A percentile compares a stretch with the other conserved stretches of the same genome.
These are phyloP conservation scores for Hanleya hanleyi DNA, from an alignment of 2,888 invertebrate species.

Conservation along the genomic window DNA sequence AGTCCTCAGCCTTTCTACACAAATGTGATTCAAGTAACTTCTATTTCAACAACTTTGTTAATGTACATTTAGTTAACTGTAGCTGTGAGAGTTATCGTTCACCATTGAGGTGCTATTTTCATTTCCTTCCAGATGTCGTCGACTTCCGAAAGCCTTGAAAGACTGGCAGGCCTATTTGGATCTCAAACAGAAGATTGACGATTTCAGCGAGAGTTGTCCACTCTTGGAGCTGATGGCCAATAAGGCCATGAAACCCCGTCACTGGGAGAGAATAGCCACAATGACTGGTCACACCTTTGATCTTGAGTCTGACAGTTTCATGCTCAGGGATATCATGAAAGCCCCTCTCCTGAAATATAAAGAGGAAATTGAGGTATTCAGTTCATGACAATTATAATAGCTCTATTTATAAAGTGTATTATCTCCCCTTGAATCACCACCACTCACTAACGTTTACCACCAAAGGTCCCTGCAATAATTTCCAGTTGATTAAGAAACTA, in stretches of 20 bases:
- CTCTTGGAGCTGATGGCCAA: slow-evolving; percentile 90
- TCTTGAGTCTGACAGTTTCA: slow-evolving; percentile 86
- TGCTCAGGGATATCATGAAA: slow-evolving; percentile 86
- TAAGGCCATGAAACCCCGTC: slow-evolving; percentile 87
- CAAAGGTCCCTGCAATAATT: too few relatives aligned
- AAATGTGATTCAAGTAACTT: too few relatives aligned
- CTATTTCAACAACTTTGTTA: too few relatives aligned
- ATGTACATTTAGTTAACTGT: too few relatives aligned
- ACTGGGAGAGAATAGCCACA: slow-evolving; percentile 81
- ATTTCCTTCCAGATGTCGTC: slow-evolving; percentile 81
- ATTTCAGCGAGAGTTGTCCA: slow-evolving; percentile 91
- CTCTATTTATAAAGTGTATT: too few relatives aligned
- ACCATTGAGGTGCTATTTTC: background rate
- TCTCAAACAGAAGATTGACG: slow-evolving; percentile 90
- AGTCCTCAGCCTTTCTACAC: too few relatives aligned
- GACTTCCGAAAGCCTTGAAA: slow-evolving; percentile 87
- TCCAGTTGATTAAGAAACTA: too few relatives aligned
- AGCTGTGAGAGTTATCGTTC: background rate
- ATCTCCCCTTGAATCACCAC: too few relatives aligned
- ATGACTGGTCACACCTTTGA: slow-evolving; percentile 82
- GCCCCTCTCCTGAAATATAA: slow-evolving; percentile 87
- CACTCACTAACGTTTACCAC: too few relatives aligned
- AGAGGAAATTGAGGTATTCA: slow-evolving; percentile 91
- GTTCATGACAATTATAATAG: too few relatives aligned
- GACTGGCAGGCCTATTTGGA: slow-evolving; percentile 92